Conservation (phyloP, 2,797 vertebrate species). For the Jordanella pulchra region DNA sequence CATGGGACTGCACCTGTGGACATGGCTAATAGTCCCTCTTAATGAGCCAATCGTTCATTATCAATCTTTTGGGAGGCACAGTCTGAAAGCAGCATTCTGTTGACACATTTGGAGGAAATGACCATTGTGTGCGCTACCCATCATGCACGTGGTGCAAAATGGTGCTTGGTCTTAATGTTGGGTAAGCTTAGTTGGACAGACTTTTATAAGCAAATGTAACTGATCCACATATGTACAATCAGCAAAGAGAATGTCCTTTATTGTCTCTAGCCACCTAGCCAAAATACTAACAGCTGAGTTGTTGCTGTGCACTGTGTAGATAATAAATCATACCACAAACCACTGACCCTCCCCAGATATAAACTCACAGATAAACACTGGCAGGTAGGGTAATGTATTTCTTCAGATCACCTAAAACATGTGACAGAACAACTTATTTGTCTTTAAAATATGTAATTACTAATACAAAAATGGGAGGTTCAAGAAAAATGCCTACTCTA, state of each 20-base stretch:
- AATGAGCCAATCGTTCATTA: conserved; percentile 86
- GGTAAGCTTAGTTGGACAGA: conserved; percentile 72
- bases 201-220: conserved; percentile 42
- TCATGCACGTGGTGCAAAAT: conserved; percentile 54
- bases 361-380: neutral
- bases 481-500: neutral
- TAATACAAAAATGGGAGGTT: neutral
- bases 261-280: conserved; percentile 82
- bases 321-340: conserved; percentile 76
- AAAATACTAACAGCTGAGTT: conserved; percentile 82
- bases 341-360: neutral
- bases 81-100: conserved; percentile 76
- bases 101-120: conserved; percentile 78
- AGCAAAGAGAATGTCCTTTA: conserved; percentile 69
- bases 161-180: conserved; percentile 65
- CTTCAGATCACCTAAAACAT: too few species aligned
- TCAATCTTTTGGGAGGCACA: conserved; percentile 80
- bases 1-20: conserved; percentile 80
- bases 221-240: conserved; percentile 48
- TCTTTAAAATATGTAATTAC: neutral
- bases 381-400: too few species aligned
- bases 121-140: conserved; percentile 48
- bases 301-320: conserved; percentile 72
- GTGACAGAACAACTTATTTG: too few species aligned
- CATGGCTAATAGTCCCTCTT: conserved; percentile 85